These are phyloP conservation scores for Carlito syrichta DNA, from an alignment of 2,113 vertebrate species.

Conservation along the genomic window DNA sequence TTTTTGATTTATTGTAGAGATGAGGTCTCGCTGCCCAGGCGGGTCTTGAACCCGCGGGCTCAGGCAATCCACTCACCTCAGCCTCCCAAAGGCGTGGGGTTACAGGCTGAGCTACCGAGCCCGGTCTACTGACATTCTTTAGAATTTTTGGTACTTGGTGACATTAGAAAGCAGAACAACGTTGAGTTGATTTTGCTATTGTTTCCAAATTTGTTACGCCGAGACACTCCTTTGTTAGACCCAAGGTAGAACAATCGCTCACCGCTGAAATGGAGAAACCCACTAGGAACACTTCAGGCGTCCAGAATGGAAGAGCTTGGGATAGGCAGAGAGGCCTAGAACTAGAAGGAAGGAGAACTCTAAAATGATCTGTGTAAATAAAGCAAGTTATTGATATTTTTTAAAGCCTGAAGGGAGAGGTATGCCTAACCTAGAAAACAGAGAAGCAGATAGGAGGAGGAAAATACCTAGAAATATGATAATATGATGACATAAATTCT, in stretches of 20 bases:
- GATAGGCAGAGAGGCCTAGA: background rate
- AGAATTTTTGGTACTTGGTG: background rate
- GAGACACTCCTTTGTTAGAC: background rate
- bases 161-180: background rate
- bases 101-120: too few species aligned
- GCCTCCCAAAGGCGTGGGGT: too few species aligned
- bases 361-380: background rate
- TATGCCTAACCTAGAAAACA: background rate
- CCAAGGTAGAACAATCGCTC: background rate
- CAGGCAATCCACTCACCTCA: too few species aligned
- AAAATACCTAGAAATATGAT: background rate
- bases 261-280: background rate
- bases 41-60: too few species aligned
- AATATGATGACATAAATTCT: background rate
- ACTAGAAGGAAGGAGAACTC: background rate
- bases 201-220: background rate
- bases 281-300: background rate
- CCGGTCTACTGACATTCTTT: background rate
- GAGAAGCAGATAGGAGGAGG: background rate
- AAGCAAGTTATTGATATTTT: background rate
- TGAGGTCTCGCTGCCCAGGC: too few species aligned
- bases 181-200: background rate
- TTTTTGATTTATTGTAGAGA: too few species aligned
- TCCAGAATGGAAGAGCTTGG: background rate
- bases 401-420: background rate